Evolutionary conservation across 2,888 invertebrate genomes (phyloP).

Genomic region (Trachelus stipa): DNA sequence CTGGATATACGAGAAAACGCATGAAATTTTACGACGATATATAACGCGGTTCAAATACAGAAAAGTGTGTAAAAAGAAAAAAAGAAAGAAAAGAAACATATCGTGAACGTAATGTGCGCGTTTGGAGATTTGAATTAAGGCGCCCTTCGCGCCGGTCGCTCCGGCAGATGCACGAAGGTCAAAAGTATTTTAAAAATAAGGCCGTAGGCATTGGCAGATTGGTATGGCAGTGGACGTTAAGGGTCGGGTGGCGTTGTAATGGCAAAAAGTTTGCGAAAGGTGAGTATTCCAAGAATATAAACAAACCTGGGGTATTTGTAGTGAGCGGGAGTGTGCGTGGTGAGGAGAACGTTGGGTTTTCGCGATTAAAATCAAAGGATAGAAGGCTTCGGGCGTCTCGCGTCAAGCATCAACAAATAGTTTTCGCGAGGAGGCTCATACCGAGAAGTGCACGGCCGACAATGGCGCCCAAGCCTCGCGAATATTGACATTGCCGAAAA

Average conservation of each 20-base stretch:
- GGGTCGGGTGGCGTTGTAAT: constrained; percentile 84
- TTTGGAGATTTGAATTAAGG: constrained; percentile 52
- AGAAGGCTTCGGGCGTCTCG: constrained; percentile 38
- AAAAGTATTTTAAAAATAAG: constrained; percentile 67
- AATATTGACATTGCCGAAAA: constrained; percentile 61
- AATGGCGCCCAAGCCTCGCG: constrained; percentile 63
- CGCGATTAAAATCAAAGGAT: constrained; percentile 38
- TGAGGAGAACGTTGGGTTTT: constrained; percentile 30
- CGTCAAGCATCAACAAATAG: constrained; percentile 13
- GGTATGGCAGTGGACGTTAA: constrained; percentile 79
- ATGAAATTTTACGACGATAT: no score
- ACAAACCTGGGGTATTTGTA: constrained; percentile 25
- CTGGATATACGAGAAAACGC: no score
- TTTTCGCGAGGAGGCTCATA: constrained; percentile 48
- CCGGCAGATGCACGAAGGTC: constrained; percentile 66
- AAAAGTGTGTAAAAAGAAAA: constrained; percentile 19
- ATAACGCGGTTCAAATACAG: neutral
- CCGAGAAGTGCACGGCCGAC: constrained; percentile 54
- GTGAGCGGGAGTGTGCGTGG: constrained; percentile 1
- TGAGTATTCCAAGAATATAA: constrained; percentile 68
- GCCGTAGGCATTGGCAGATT: constrained; percentile 62
- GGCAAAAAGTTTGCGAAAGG: constrained; percentile 83
- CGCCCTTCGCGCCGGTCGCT: constrained; percentile 55
- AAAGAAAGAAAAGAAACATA: constrained; percentile 1
- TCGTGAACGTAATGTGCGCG: constrained; percentile 14